Evolutionary conservation across 2,888 invertebrate genomes (phyloP).

Genomic region (Sarcophaga rosellei): DNA sequence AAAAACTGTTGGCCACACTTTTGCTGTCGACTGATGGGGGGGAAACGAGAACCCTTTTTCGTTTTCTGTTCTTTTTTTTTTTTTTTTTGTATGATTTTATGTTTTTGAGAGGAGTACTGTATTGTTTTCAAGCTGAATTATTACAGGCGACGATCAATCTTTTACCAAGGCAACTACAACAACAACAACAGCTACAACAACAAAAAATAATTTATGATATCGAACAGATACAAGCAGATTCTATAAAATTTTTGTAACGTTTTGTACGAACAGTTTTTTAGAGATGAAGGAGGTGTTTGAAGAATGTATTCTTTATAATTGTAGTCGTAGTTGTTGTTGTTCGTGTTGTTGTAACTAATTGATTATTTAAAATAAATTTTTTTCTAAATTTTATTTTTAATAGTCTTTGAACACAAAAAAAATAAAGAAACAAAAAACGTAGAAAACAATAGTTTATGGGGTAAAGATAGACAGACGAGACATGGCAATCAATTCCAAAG

Average conservation of each 20-base stretch:
- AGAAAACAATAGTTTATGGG: background rate
- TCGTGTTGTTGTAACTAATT: slow-evolving; percentile 43
- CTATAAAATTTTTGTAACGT: no score
- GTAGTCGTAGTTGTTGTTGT: slow-evolving; percentile 3
- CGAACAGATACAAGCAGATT: no score
- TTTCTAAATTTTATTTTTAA: slow-evolving; percentile 18
- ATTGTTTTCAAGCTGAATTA: background rate
- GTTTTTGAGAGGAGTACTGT: background rate
- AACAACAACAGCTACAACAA: no score
- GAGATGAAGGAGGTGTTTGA: background rate
- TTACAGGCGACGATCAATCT: slow-evolving; percentile 55
- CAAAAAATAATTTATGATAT: slow-evolving; percentile 55
- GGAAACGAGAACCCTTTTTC: slow-evolving; percentile 18
- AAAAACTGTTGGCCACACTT: slow-evolving; percentile 57
- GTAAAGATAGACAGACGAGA: no score
- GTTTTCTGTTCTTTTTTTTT: slow-evolving; percentile 24
- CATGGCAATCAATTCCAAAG: no score
- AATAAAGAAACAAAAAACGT: background rate
- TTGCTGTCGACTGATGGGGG: slow-evolving; percentile 56
- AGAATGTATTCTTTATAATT: background rate
- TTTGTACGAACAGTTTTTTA: no score
- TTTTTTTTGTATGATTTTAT: slow-evolving; percentile 3
- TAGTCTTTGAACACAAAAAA: no score
- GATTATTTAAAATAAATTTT: slow-evolving; percentile 36
- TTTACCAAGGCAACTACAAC: background rate